A percentile compares a stretch with the other conserved stretches of the same genome.
Evolutionary conservation across 2,797 vertebrate species (phyloP).

Genomic region (Dicrostonyx torquatus): DNA sequence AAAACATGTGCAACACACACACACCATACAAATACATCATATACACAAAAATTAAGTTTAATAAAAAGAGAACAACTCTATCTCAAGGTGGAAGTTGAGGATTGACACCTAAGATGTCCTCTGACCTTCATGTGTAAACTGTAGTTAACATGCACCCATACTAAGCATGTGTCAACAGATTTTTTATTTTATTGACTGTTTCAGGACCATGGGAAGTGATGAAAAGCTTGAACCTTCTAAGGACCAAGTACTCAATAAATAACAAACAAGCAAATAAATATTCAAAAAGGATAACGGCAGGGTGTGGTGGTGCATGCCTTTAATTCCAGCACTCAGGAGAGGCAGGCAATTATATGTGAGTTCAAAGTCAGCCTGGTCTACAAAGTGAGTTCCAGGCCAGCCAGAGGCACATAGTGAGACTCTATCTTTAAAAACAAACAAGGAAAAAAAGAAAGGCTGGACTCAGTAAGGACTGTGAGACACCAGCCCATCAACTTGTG

Average conservation of each 20-base stretch:
- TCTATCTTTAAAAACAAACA: not conserved
- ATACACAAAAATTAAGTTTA: not conserved
- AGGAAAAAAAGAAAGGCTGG: not conserved
- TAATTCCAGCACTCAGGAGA: not conserved
- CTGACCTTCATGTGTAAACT: not conserved
- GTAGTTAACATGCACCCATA: not conserved
- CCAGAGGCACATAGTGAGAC: not conserved
- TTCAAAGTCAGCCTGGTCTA: not conserved
- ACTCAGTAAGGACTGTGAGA: not conserved
- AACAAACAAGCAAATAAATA: not conserved
- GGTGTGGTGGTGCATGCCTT: not conserved
- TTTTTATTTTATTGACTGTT: not conserved
- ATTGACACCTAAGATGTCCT: not conserved
- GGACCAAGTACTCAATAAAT: not conserved
- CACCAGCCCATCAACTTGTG: not conserved
- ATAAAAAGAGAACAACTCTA: not conserved
- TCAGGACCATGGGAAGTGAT: slow-evolving; percentile 5
- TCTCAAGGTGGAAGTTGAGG: not conserved
- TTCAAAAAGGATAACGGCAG: not conserved
- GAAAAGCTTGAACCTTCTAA: slow-evolving; percentile 25
- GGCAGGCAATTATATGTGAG: not conserved
- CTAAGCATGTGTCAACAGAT: not conserved
- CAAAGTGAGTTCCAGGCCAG: not conserved
- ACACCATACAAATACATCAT: not conserved
- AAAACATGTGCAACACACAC: not conserved